A percentile compares a stretch with the other conserved stretches of the same genome.
These are phyloP conservation scores for Drosophila elegans DNA, from an alignment of 1,140 invertebrate species.

Conservation along the genomic window DNA sequence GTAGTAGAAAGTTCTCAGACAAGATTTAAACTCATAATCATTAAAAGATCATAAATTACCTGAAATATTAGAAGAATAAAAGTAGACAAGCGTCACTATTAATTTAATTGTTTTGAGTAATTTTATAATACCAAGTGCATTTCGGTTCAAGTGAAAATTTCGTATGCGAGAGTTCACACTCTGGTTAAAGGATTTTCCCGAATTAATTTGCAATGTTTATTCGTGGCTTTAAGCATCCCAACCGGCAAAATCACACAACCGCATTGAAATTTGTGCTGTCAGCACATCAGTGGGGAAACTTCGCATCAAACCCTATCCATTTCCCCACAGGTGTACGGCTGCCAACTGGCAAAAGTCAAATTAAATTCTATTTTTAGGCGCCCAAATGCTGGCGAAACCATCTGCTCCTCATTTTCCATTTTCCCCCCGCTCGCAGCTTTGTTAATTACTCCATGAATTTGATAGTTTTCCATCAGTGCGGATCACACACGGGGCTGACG, in stretches of 20 bases:
- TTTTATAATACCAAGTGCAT: neutral
- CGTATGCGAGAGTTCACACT: neutral
- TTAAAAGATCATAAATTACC: no score
- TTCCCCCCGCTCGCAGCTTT: constrained; percentile 16
- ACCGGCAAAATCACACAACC: constrained; percentile 41
- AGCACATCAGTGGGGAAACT: constrained; percentile 34
- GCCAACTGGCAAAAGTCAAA: constrained; percentile 59
- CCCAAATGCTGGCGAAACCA: constrained; percentile 37
- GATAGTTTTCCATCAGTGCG: constrained; percentile 55
- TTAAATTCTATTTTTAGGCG: constrained; percentile 53
- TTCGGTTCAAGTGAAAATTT: neutral
- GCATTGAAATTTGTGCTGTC: constrained; percentile 48
- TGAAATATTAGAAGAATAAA: no score
- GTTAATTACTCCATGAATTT: constrained; percentile 59
- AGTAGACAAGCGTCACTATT: no score
- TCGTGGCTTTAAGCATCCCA: constrained; percentile 20
- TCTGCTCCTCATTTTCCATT: neutral
- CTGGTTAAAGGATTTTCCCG: constrained; percentile 11
- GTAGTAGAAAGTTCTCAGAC: no score
- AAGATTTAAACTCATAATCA: no score
- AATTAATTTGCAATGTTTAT: constrained; percentile 40
- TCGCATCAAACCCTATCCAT: constrained; percentile 3
- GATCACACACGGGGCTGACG: constrained; percentile 40
- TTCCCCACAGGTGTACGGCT: constrained; percentile 42
- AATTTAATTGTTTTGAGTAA: no score